Base-by-base conservation (phyloP, 2,113 vertebrate species). In the Shinisaurus crocodilurus region DNA sequence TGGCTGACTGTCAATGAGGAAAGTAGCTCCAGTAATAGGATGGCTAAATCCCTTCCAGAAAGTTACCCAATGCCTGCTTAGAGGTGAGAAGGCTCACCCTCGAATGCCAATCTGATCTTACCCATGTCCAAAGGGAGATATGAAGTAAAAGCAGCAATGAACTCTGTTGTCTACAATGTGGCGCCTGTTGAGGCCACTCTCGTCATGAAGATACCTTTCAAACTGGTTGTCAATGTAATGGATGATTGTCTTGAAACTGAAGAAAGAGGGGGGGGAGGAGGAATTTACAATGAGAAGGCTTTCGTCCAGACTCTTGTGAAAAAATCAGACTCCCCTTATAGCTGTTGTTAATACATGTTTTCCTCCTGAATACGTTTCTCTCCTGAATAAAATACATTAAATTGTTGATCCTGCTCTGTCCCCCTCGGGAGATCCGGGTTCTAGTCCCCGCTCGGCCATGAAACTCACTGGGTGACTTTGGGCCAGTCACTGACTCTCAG, bases 81-180 rank as follows among this genome's bases (percentile, higher is more conserved):
- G 45, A 16, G 9, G 65, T 18, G 12, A 67, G 79, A 87, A 13
- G 5, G 0, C 80, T 85, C 0, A 5, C 7, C 12, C 89, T 43
- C 6, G 88, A 85, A 82, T 0, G 72, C 0, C 67, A 76, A 25
- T 70, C 0, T 67, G 88, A 67, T 1, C 95, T 97, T 97, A 98
- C 98, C 98, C 98, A 0, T 98, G 98, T 88, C 98, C 98, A 93
- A 98, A 98, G 18, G 98, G 98, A 65, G 98, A 99, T 93, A 99
- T 98, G 96, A 99, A 99, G 95, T 99, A 99, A 95, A 99, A 99
- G 95, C 98, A 98, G 96, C 98, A 98, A 87, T 98, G 98, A 40
- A 98, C 98, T 87, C 98, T 94, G 96, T 98, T 98, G 96, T 99
- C 98, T 91, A 98, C 97, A 37, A 98, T 98, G 95, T 98, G 98